Evolutionary conservation across 35 echinoderm and acorn worm genomes (phyloP), one percentile per base, ranked within the genome.

Genomic region (Stichopus chloronotus): DNA sequence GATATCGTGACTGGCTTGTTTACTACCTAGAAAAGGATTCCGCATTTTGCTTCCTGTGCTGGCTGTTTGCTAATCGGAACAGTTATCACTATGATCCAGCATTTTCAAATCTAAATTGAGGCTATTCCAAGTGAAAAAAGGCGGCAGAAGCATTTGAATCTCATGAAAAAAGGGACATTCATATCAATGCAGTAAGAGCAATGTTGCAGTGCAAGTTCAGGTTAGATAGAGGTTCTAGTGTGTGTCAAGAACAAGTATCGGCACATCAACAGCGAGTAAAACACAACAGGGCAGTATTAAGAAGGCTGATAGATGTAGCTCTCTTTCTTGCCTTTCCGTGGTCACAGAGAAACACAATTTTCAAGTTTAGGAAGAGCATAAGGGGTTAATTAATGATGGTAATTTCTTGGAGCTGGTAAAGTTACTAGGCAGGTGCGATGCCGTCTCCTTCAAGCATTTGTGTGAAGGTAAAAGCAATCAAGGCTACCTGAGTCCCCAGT

Each of bases 161-260:
- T n/a, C n/a, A n/a, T n/a, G n/a, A n/a, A n/a, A n/a, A n/a, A n/a
- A 69, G 8, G 8, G 63, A 69, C 8, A 69, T 69, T 19, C 63
- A 19, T 69, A 69, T 69, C 63, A 71, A 71, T 71, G 65, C 65
- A 71, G 65, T 71, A 71, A 71, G 65, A 71, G 65, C 65, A 71
- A 71, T 71, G 11, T 71, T 71, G 65, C 65, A 20, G 65, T 71
- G 65, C 65, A 43, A 43, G 3, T 43, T 43, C 30, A 43, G 0
- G 30, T 43, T 43, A 43, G 30, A 43, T 0, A 43, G 65, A 71
- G 65, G 65, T 71, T 12, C 4, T 71, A 71, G 65, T 71, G 65
- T 71, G 65, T 20, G 65, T 71, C 30, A 43, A 43, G 30, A 71
- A 71, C 65, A 14, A 71, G 65, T 14, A 71, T 12, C 11, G 1